These are phyloP conservation scores for Cataglyphis albicans DNA, from an alignment of 2,888 invertebrate genomes.

Conservation along the genomic window DNA sequence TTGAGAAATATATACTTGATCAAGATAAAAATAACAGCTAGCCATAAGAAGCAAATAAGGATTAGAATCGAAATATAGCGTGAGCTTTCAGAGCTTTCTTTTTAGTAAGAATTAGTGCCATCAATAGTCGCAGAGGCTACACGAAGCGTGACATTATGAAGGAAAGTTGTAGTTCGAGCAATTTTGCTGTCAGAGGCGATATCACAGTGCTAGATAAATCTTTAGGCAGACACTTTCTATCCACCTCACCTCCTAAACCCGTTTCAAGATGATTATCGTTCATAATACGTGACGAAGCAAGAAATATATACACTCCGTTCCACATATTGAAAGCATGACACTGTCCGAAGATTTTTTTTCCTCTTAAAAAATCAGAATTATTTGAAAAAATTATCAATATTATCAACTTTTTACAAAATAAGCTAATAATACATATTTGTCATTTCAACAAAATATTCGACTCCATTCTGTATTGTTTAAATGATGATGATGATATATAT, in stretches of 20 bases:
- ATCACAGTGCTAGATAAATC: conserved; percentile 64
- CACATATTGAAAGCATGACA: neutral
- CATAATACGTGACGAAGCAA: conserved; percentile 64
- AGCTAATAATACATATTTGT: neutral
- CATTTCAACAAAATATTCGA: neutral
- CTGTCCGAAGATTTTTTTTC: neutral
- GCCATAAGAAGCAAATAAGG: neutral
- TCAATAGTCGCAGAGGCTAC: conserved; percentile 12
- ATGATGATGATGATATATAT: neutral
- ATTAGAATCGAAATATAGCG: neutral
- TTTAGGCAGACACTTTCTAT: conserved; percentile 38
- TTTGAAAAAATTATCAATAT: neutral
- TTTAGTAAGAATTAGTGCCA: neutral
- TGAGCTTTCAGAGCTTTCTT: neutral
- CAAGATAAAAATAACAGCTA: neutral
- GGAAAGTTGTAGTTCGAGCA: conserved; percentile 70
- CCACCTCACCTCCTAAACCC: conserved; percentile 27
- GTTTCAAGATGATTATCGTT: conserved; percentile 64
- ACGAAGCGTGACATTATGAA: conserved; percentile 32
- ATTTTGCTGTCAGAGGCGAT: conserved; percentile 67
- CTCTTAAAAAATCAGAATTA: neutral
- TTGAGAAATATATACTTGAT: neutral
- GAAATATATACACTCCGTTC: conserved; percentile 36
- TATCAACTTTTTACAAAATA: neutral
- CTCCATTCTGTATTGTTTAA: neutral